Evolutionary conservation across 2,113 vertebrate genomes (phyloP).

Genomic region (Ranitomeya imitator): DNA sequence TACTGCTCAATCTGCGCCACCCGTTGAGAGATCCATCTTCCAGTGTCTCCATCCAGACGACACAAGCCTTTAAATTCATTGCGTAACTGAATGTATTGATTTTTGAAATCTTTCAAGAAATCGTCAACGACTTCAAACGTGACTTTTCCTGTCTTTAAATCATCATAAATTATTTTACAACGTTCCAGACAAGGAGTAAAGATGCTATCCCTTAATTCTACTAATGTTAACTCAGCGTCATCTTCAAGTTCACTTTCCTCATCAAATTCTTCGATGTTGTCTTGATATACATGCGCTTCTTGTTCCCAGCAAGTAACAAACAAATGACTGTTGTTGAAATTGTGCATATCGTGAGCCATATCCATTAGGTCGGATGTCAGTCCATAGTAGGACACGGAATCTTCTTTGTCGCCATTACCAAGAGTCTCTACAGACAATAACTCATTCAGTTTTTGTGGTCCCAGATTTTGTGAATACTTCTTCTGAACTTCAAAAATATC

Average conservation of each 20-base stretch:
- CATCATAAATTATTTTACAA: conserved; percentile 69
- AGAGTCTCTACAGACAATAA: conserved; percentile 67
- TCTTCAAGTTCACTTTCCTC: neutral
- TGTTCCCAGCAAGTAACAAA: conserved; percentile 80
- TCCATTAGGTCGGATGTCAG: conserved; percentile 67
- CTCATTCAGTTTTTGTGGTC: conserved; percentile 58
- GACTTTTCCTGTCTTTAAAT: conserved; percentile 75
- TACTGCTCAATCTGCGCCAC: conserved; percentile 86
- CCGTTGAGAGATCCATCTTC: conserved; percentile 76
- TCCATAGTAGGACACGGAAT: conserved; percentile 70
- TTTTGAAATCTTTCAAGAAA: conserved; percentile 74
- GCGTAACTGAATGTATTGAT: conserved; percentile 71
- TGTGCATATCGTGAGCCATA: conserved; percentile 67
- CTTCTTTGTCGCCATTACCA: neutral
- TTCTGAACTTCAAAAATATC: conserved; percentile 64
- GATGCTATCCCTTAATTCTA: conserved; percentile 58
- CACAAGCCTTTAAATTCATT: conserved; percentile 74
- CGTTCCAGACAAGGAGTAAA: conserved; percentile 66
- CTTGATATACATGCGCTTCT: conserved; percentile 55
- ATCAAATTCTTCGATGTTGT: rapidly evolving
- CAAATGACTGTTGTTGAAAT: conserved; percentile 74
- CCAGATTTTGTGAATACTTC: conserved; percentile 67
- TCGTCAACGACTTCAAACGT: conserved; percentile 74
- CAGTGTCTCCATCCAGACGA: conserved; percentile 51
- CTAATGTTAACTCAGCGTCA: conserved; percentile 43